Base-by-base conservation (phyloP, 2,797 vertebrate genomes). In the Scomberomorus guttatus region DNA sequence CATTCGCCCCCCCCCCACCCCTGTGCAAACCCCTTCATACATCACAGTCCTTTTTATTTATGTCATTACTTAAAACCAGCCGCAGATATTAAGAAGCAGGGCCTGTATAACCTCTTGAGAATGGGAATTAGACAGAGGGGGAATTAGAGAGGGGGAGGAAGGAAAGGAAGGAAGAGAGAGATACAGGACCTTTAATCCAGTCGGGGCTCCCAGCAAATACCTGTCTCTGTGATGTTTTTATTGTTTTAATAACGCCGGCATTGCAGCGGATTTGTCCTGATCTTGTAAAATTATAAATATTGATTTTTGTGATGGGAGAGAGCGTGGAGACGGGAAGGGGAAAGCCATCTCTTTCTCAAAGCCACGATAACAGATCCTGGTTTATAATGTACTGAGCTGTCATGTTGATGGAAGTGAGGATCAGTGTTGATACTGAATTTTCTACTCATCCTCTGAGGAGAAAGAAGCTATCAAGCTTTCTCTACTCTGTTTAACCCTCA, bases 201-300 rank as follows among this genome's bases (percentile, higher is more conserved):
- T 68, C 18, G 58, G 71, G 87, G 87, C 88, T 91, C 77, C 89
- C 88, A 84, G 90, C 90, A 94, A 93, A 94, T 92, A 90, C 93
- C 89, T 84, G 83, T 88, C 89, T 87, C 79, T 87, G 59, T 82
- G 85, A 90, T 90, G 86, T 92, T 94, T 95, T 94, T 94, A 94
- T 94, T 94, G 94, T 95, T 95, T 94, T 95, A 95, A 96, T 95
- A 96, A 95, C 69, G 37, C 75, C 65, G 50, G 89, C 83, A 87
- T 79, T 66, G 74, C 81, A 80, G 79, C 56, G 84, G 92, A 94
- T 94, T 95, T 95, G 89, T 93, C 90, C 90, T 91, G 90, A 92
- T 94, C 90, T 93, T 94, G 88, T 95, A 93, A 91, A 95, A 95
- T 95, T 94, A 94, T 95, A 93, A 93, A 94, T 94, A 95, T 96